Base-by-base conservation (phyloP, 2,797 vertebrate species). In the Mormyrus proboscirostris region DNA sequence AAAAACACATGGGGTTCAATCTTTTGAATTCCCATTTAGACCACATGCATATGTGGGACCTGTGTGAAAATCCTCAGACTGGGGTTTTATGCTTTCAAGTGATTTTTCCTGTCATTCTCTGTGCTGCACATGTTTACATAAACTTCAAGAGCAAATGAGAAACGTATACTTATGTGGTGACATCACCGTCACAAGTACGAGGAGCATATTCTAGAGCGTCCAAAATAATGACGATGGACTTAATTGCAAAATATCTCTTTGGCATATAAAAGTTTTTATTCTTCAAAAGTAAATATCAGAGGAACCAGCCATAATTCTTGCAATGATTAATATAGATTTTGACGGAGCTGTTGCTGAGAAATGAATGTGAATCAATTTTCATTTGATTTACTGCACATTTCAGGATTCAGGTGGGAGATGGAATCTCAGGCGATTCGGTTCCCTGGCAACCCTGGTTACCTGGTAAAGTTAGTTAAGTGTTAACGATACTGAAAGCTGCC, bases 41-140 rank as follows among this genome's bases (percentile, higher is more conserved):
- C 76, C 82, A 85, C 49, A 51, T 85, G 22, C 82, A 50, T 85
- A 85, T 85, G 49, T 85, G 82, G 47, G 22, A 85, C 82, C 49
- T 51, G 82, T 50, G 49, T 49, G 44, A 85, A 85, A 85, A 85
- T 29, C n/a, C 22, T 82, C 59, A 59, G 55, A 83, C 53, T 85
- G 55, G 14, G 8, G 55, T 65, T 85, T 65, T 85, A 62, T n/a
- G 44, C 51, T 82, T 55, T 55, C 82, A 85, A 50, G 82, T 29
- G 76, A 47, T 82, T 82, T 47, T 82, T n/a, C 76, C 41, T 82
- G 76, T 82, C 76, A 82, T 82, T 82, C 76, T n/a, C 76, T 82
- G 76, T 47, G 76, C 76, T 47, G 76, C 76, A 82, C 76, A 82
- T 82, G 76, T 82, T 82, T 82, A 82, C 76, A 82, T 82, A 82